These are phyloP conservation scores for Atrichornis clamosus DNA, from an alignment of 2,113 vertebrate species.

Conservation along the genomic window DNA sequence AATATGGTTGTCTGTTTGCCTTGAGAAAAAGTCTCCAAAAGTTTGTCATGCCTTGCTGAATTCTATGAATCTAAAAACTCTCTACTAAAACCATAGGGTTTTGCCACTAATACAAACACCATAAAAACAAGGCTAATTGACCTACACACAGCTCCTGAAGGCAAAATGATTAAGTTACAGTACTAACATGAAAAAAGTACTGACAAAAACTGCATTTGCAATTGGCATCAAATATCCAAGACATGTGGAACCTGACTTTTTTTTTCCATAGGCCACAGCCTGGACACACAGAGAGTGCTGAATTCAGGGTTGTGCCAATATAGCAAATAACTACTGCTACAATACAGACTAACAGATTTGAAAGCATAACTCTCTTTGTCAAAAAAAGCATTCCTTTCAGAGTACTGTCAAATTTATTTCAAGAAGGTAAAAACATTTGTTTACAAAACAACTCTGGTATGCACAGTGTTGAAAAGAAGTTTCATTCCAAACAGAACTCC, in stretches of 20 bases:
- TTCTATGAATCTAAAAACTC: background rate
- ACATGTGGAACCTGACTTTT: rapidly evolving
- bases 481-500: background rate
- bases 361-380: background rate
- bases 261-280: background rate
- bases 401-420: background rate
- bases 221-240: background rate
- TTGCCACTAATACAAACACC: background rate
- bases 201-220: background rate
- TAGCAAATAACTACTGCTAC: background rate
- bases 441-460: background rate
- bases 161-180: background rate
- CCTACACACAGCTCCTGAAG: background rate
- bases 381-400: background rate
- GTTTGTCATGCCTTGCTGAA: background rate
- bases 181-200: background rate
- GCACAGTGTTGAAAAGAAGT: background rate
- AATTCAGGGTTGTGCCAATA: background rate
- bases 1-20: background rate
- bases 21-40: background rate
- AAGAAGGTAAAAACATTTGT: background rate
- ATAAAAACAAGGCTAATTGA: background rate
- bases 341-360: background rate
- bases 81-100: background rate
- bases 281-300: rapidly evolving